Base-by-base conservation (phyloP, 2,113 vertebrate species). In the Oryzias curvinotus region DNA sequence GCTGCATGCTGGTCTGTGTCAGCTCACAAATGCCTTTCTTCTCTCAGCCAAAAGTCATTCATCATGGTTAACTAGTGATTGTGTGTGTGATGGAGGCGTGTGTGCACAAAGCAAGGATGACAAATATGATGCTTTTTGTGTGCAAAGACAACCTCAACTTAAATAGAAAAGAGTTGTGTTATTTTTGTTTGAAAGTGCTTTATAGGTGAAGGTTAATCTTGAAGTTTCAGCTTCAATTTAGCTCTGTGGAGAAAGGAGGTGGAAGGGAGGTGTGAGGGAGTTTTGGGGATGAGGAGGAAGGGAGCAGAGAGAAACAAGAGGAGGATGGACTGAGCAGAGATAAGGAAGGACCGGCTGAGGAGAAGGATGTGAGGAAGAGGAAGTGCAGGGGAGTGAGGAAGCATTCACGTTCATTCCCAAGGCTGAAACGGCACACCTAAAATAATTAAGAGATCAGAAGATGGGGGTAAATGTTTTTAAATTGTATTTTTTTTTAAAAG, bases 11-110 rank as follows among this genome's bases (percentile, higher is more conserved):
- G 58, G 62, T 71, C 80, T 70, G 65, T 26, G 59, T 76, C 64
- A 46, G 48, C 64, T 80, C 67, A 69, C 68, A 75, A 66, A 84
- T 74, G 63, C 61, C 65, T 77, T 62, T 69, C 65, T 61, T 43
- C 62, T 74, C 63, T 0, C 44, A 79, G 80, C 82, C 82, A 77
- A 59, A 66, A 61, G 41, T 15, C 81, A 80, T 87, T 71, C 62
- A 54, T 85, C 71, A 79, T 43, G 36, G 68, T 60, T 65, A 61
- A 57, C 41, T 19, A 18, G 51, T 67, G 47, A 46, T 16, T 43
- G 50, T 6, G 21, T 68, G 57, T 50, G 3, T 65, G 62, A 46
- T 16, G 14, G 65, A 21, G 46, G 54, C 5, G 23, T 28, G 18
- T 1, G 18, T 61, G 42, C 15, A 56, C 0, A 56, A 23, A 55